These are phyloP conservation scores for Taphrorychus bicolor DNA, from an alignment of 2,888 invertebrate genomes.

Conservation along the genomic window DNA sequence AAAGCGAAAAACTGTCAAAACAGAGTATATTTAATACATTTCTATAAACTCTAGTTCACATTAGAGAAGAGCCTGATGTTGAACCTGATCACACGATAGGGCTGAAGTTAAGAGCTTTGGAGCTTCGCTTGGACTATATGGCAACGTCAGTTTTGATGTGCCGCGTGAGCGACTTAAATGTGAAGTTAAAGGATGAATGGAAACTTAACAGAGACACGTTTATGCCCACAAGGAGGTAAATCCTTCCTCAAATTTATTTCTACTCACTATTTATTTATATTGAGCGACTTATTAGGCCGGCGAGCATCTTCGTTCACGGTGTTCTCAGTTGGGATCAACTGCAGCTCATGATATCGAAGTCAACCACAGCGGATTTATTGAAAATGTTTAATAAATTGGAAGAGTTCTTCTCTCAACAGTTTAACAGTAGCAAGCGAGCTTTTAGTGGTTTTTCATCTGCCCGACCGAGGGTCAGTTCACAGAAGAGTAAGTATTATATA, in stretches of 20 bases:
- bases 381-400: constrained; percentile 97
- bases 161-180: constrained; percentile 81
- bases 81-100: constrained; percentile 84
- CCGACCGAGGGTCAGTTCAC: constrained; percentile 52
- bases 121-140: constrained; percentile 96
- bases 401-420: constrained; percentile 98
- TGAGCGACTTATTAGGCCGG: constrained; percentile 62
- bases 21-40: neutral
- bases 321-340: constrained; percentile 95
- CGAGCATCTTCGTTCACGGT: constrained; percentile 66
- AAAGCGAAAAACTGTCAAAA: constrained; percentile 49
- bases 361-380: constrained; percentile 94
- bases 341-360: constrained; percentile 95
- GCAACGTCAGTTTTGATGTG: constrained; percentile 95
- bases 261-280: neutral
- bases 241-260: neutral
- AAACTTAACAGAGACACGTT: constrained; percentile 68
- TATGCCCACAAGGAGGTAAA: constrained; percentile 69
- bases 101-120: constrained; percentile 81
- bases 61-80: constrained; percentile 87
- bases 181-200: constrained; percentile 89
- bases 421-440: constrained; percentile 92
- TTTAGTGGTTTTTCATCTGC: constrained; percentile 64
- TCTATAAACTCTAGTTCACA: constrained; percentile 69
- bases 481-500: constrained; percentile 50